Conservation (phyloP, 1,140 invertebrate species). For the Paraescarpia echinospica region DNA sequence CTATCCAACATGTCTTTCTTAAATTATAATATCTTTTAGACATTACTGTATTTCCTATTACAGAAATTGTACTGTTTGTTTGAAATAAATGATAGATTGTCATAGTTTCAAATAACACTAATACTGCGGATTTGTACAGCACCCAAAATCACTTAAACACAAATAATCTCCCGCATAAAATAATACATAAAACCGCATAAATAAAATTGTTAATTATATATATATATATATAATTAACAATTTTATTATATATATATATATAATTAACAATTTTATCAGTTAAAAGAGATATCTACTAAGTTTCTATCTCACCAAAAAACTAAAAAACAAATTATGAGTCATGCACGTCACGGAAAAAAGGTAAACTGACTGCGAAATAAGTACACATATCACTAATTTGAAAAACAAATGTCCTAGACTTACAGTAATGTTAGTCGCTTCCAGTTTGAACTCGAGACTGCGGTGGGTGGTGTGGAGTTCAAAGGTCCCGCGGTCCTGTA, state of each 20-base stretch:
- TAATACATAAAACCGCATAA: too few relatives aligned
- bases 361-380: too few relatives aligned
- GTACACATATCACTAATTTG: too few relatives aligned
- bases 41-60: too few relatives aligned
- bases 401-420: constrained; percentile 11
- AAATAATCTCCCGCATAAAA: too few relatives aligned
- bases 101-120: neutral
- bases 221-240: too few relatives aligned
- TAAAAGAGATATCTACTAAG: neutral
- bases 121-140: too few relatives aligned
- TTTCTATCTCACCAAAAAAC: neutral
- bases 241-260: neutral
- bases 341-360: too few relatives aligned
- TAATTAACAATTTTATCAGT: too few relatives aligned
- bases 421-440: constrained; percentile 40
- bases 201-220: too few relatives aligned
- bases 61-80: neutral
- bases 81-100: constrained; percentile 5
- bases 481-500: constrained; percentile 46
- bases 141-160: too few relatives aligned
- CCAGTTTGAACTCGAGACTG: constrained; percentile 33
- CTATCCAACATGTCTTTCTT: neutral
- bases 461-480: constrained; percentile 35
- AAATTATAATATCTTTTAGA: constrained; percentile 6
- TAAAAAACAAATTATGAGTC: too few relatives aligned